Conservation (phyloP, 2,888 invertebrate genomes). For the Chrysolina haemoptera region DNA sequence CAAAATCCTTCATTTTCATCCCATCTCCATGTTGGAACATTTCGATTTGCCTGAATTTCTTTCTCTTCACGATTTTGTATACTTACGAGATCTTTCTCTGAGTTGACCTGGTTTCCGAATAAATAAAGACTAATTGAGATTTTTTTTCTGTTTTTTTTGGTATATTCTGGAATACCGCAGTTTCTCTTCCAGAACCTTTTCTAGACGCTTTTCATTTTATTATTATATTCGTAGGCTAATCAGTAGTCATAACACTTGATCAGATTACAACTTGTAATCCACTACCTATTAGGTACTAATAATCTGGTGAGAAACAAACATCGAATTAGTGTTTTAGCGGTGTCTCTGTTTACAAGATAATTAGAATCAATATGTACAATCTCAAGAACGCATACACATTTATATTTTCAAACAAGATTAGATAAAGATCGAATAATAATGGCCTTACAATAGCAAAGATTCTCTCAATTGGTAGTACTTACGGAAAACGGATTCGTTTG, state of each 20-base stretch:
- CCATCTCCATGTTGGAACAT: too few species aligned
- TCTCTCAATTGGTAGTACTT: not conserved
- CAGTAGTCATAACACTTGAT: not conserved
- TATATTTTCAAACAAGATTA: conserved; percentile 37
- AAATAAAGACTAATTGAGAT: too few species aligned
- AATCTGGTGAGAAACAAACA: conserved; percentile 11
- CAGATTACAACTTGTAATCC: not conserved
- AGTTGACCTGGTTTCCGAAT: too few species aligned
- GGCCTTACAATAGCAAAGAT: conserved; percentile 10
- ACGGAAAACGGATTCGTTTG: conserved; percentile 11
- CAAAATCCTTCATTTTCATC: too few species aligned
- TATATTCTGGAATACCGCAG: too few species aligned
- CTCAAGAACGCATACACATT: conserved; percentile 25
- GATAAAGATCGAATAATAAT: conserved; percentile 37
- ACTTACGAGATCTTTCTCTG: too few species aligned
- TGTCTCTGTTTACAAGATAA: conserved; percentile 2
- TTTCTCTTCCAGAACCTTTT: too few species aligned
- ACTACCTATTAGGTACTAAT: conserved; percentile 12
- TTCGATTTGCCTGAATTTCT: too few species aligned
- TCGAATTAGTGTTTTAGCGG: conserved; percentile 10
- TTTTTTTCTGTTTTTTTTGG: too few species aligned
- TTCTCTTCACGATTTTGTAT: too few species aligned
- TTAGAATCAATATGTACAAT: conserved; percentile 25
- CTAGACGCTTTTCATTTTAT: too few species aligned
- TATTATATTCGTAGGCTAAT: not conserved